Evolutionary conservation across 2,113 vertebrate genomes (phyloP).

Genomic region (Centropus unirufus): DNA sequence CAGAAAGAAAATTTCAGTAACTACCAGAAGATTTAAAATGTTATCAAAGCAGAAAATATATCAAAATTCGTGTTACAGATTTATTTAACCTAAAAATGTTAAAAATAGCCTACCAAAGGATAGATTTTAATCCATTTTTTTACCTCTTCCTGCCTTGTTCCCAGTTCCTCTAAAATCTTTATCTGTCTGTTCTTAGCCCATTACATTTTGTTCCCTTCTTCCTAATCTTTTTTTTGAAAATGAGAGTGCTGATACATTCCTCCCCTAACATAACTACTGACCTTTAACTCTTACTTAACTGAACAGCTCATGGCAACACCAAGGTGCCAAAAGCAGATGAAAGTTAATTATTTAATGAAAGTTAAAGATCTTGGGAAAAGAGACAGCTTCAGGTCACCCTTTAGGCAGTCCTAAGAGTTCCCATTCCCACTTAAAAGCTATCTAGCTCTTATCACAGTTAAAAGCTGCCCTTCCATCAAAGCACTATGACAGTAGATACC

Average conservation of each 20-base stretch:
- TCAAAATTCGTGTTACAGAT: not conserved
- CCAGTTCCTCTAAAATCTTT: not conserved
- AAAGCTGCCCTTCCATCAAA: not conserved
- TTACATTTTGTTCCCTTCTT: not conserved
- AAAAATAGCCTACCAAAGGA: not conserved
- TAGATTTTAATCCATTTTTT: not conserved
- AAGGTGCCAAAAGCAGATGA: not conserved
- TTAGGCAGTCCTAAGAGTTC: not conserved
- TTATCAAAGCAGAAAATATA: not conserved
- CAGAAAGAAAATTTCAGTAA: not conserved
- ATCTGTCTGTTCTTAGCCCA: not conserved
- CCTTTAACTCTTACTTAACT: not conserved
- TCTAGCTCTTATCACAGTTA: not conserved
- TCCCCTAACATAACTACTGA: not conserved
- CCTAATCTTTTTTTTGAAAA: not conserved
- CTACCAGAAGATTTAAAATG: not conserved
- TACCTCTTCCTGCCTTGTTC: not conserved
- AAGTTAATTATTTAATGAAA: not conserved
- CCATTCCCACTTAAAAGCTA: not conserved
- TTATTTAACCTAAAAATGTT: not conserved
- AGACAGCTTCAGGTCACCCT: not conserved
- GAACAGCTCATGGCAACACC: not conserved
- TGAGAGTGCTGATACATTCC: not conserved
- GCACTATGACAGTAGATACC: too few relatives aligned
- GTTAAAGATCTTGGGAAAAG: not conserved